Conservation (phyloP, 2,888 invertebrate species). For the Drosophila fungiperda region DNA sequence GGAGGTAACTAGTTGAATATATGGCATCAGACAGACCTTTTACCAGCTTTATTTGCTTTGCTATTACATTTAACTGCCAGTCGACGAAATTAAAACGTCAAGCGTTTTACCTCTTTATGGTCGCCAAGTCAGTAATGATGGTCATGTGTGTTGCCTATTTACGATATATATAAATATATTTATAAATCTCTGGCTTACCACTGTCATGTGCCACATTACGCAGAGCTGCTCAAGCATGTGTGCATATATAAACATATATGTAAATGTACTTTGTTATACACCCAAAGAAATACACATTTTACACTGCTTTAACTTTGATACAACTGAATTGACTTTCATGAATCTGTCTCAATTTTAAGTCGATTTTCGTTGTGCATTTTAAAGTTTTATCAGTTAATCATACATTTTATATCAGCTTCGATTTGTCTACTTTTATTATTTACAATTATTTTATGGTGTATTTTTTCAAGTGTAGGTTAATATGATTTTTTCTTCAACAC, state of each 20-base stretch:
- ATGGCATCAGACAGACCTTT: background rate
- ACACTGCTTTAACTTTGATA: background rate
- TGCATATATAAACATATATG: background rate
- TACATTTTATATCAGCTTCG: background rate
- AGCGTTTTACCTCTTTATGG: background rate
- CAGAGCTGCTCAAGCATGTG: background rate
- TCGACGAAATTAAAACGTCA: slow-evolving; percentile 1
- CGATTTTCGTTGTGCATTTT: background rate
- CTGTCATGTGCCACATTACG: slow-evolving; percentile 13
- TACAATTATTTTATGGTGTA: background rate
- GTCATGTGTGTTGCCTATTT: background rate
- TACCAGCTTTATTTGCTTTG: background rate
- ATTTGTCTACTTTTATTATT: background rate
- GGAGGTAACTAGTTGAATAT: slow-evolving; percentile 10
- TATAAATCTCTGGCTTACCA: slow-evolving; percentile 22
- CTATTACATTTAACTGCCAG: background rate
- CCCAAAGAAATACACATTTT: background rate
- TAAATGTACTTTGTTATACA: background rate
- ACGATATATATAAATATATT: background rate
- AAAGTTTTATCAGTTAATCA: no score
- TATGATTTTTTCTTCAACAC: slow-evolving; percentile 45
- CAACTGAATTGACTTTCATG: background rate
- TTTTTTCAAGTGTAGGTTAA: slow-evolving; percentile 6
- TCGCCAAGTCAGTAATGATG: slow-evolving; percentile 11
- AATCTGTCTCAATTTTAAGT: background rate